phyloP scores from a whole-genome alignment of 2,888 invertebrate genomes.

The Latrodectus elegans region DNA sequence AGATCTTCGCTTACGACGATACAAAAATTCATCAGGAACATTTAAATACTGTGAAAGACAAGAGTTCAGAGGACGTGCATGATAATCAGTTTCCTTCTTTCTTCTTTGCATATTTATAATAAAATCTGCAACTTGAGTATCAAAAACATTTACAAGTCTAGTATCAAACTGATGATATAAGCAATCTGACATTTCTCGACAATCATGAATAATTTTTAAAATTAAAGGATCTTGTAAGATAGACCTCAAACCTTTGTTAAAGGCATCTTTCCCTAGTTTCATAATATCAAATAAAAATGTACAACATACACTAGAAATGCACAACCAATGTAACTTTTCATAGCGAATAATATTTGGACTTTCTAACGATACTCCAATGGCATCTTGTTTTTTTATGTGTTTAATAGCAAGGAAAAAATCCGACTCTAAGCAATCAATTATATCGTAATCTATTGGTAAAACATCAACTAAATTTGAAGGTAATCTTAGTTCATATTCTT shows the following conservation, averaged over 20 bases:
- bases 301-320: constrained; percentile 72
- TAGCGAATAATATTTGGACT: constrained; percentile 74
- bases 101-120: constrained; percentile 11
- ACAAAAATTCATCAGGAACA: constrained; percentile 35
- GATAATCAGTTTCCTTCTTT: background rate
- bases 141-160: constrained; percentile 79
- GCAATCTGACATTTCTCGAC: constrained; percentile 79
- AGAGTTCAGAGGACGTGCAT: constrained; percentile 18
- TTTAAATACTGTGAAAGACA: constrained; percentile 27
- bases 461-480: background rate
- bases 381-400: constrained; percentile 47
- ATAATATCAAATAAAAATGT: constrained; percentile 75
- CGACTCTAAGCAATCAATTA: background rate
- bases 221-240: constrained; percentile 75
- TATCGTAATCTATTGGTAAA: background rate
- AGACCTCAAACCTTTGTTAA: constrained; percentile 77
- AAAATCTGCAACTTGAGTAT: constrained; percentile 78
- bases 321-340: constrained; percentile 74
- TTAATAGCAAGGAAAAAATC: constrained; percentile 17
- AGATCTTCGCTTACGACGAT: background rate
- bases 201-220: constrained; percentile 80
- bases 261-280: constrained; percentile 72
- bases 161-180: constrained; percentile 79
- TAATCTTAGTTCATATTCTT: background rate
- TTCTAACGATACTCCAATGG: constrained; percentile 73